A percentile compares a stretch with the other conserved stretches of the same genome.
These are phyloP conservation scores for Thomomys bottae DNA, from an alignment of 2,113 vertebrate species.

Conservation along the genomic window DNA sequence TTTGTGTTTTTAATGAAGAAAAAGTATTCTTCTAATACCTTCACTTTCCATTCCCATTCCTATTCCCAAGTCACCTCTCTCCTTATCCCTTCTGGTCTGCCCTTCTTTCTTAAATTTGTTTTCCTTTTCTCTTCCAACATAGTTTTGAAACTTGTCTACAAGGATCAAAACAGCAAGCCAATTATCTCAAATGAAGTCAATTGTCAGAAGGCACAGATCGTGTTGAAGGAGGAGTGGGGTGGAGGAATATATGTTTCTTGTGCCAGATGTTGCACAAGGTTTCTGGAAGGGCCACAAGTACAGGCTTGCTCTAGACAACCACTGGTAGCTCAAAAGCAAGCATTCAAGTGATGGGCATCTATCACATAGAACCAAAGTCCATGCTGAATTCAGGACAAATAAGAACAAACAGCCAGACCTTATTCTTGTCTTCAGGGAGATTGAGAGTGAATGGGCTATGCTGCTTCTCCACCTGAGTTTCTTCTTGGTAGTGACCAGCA, in stretches of 20 bases:
- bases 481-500: neutral
- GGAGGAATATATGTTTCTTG: neutral
- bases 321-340: neutral
- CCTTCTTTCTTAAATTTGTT: neutral
- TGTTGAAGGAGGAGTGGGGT: neutral
- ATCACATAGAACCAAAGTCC: neutral
- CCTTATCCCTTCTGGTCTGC: neutral
- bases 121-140: neutral
- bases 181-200: neutral
- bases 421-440: neutral
- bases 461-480: neutral
- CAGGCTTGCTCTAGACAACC: neutral
- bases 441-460: neutral
- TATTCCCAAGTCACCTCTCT: neutral
- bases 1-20: neutral
- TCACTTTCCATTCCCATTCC: neutral
- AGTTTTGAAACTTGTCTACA: constrained; percentile 26
- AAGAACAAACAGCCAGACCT: neutral
- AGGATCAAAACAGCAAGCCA: neutral
- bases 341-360: neutral
- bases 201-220: neutral
- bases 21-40: neutral
- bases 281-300: neutral
- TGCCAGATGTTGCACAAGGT: neutral
- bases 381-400: neutral